These are phyloP conservation scores for Galagoides demidoff DNA, from an alignment of 2,797 vertebrate genomes.

Conservation along the genomic window DNA sequence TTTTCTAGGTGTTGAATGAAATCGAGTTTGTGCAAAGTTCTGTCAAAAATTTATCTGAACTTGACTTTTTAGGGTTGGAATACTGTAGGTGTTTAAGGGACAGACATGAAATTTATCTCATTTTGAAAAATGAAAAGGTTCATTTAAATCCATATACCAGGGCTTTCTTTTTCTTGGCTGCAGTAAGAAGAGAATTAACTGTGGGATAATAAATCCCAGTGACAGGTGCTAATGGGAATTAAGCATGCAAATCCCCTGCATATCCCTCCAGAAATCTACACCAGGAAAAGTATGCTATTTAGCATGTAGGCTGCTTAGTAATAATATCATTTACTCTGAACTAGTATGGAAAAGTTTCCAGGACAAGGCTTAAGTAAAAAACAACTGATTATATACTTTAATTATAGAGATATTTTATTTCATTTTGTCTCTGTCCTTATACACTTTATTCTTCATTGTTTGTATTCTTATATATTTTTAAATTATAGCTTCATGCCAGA, in stretches of 20 bases:
- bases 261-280: conserved; percentile 80
- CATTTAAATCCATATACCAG: conserved; percentile 71
- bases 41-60: conserved; percentile 42
- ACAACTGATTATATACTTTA: conserved; percentile 55
- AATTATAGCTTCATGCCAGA: not conserved
- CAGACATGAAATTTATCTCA: conserved; percentile 53
- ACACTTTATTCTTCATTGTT: conserved; percentile 25
- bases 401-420: conserved; percentile 46
- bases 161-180: conserved; percentile 76
- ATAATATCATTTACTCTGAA: conserved; percentile 74
- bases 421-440: conserved; percentile 34
- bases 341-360: conserved; percentile 38
- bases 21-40: conserved; percentile 9
- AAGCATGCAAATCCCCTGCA: conserved; percentile 81
- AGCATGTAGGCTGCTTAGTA: conserved; percentile 67
- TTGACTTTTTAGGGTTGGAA: conserved; percentile 54
- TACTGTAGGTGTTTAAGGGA: conserved; percentile 64
- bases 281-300: conserved; percentile 70
- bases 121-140: conserved; percentile 72
- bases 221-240: conserved; percentile 85
- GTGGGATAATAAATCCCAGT: conserved; percentile 82
- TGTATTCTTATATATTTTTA: not conserved
- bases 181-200: conserved; percentile 78
- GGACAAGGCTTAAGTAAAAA: conserved; percentile 54
- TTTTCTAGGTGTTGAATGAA: conserved; percentile 50